phyloP scores from a whole-genome alignment of 2,888 invertebrate species.

The Campoletis raptor region DNA sequence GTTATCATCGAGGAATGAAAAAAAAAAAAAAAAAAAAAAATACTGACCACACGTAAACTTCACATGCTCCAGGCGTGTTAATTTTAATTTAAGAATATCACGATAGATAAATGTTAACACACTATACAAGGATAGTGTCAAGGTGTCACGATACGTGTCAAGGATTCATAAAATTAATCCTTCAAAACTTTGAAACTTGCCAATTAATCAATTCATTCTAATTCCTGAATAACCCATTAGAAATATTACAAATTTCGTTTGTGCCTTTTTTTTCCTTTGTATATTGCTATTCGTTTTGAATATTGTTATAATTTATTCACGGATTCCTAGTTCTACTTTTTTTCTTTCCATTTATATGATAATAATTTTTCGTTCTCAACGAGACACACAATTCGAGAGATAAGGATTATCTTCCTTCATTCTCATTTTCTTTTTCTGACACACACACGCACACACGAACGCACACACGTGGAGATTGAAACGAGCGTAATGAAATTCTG shows the following conservation, averaged over 20 bases:
- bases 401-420: background rate
- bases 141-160: background rate
- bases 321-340: background rate
- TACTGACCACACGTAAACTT: constrained; percentile 18
- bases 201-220: background rate
- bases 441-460: background rate
- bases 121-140: background rate
- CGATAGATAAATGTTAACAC: background rate
- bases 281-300: background rate
- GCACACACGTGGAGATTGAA: background rate
- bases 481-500: constrained; percentile 18
- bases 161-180: background rate
- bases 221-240: background rate
- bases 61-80: background rate
- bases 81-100: constrained; percentile 5
- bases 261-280: background rate
- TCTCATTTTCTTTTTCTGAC: constrained; percentile 6
- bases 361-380: constrained; percentile 10
- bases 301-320: background rate
- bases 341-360: background rate
- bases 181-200: background rate
- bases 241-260: background rate
- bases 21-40: background rate
- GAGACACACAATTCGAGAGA: constrained; percentile 18
- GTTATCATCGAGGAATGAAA: background rate